Conservation (phyloP, 2,797 vertebrate species). For the Halcyon chelicuti region DNA sequence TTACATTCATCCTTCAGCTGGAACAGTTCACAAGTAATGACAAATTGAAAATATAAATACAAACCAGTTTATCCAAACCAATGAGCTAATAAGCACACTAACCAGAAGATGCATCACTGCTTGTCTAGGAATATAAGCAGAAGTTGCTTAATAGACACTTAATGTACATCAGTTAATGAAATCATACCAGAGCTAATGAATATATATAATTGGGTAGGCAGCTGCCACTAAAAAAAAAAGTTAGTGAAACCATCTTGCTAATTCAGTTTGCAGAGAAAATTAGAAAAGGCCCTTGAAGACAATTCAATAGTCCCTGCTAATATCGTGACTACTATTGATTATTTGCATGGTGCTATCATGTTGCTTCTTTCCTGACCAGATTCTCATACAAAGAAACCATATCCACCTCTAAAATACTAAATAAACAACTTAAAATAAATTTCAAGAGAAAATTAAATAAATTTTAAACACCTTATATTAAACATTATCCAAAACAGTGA, state of each 20-base stretch:
- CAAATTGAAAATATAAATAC: constrained; percentile 55
- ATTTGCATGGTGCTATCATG: neutral
- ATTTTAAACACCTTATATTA: neutral
- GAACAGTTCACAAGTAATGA: constrained; percentile 3
- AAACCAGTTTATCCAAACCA: constrained; percentile 12
- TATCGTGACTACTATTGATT: neutral
- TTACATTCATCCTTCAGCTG: constrained; percentile 45
- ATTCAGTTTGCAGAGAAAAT: constrained; percentile 46
- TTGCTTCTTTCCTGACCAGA: neutral
- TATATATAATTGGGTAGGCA: constrained; percentile 40
- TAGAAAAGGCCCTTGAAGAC: constrained; percentile 42
- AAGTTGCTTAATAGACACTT: constrained; percentile 50
- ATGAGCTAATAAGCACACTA: neutral
- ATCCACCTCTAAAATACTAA: neutral
- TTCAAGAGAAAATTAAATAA: neutral
- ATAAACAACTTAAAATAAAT: neutral
- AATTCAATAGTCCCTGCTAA: neutral
- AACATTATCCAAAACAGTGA: neutral
- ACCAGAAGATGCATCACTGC: constrained; percentile 38
- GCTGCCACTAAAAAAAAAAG: constrained; percentile 24
- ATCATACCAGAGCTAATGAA: constrained; percentile 65
- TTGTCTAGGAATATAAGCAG: constrained; percentile 42
- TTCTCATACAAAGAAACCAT: neutral
- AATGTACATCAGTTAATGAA: constrained; percentile 49
- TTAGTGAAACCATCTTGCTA: constrained; percentile 17